Conservation (phyloP, 2,888 invertebrate genomes). For the Machimus atricapillus region DNA sequence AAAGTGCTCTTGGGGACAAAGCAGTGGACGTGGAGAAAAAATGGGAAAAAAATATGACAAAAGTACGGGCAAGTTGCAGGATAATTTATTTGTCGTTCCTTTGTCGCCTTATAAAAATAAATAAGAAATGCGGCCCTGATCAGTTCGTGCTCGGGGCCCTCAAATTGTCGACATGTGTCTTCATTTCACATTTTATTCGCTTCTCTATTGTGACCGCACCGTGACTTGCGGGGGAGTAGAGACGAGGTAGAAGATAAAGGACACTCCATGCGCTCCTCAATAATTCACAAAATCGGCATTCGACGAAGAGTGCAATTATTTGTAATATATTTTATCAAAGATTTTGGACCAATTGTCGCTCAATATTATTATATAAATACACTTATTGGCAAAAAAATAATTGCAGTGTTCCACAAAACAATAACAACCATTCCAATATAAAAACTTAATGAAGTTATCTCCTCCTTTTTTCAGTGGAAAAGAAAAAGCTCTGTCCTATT, state of each 20-base stretch:
- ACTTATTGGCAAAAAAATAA: too few relatives aligned
- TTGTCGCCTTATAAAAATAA: conserved; percentile 17
- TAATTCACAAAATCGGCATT: background rate
- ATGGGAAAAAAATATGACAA: background rate
- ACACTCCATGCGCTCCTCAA: background rate
- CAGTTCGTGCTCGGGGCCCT: background rate
- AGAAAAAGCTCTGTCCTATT: too few relatives aligned
- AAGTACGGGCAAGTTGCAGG: conserved; percentile 11
- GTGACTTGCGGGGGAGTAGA: background rate
- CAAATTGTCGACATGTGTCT: conserved; percentile 22
- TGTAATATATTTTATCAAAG: background rate
- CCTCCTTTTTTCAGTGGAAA: too few relatives aligned
- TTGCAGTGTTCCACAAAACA: too few relatives aligned
- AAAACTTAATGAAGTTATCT: too few relatives aligned
- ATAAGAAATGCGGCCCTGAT: conserved; percentile 15
- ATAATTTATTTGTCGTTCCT: conserved; percentile 22
- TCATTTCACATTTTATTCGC: conserved; percentile 4
- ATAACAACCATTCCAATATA: too few relatives aligned
- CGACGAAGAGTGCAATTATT: background rate
- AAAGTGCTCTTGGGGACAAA: conserved; percentile 3
- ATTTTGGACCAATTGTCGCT: background rate
- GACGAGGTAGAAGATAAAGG: background rate
- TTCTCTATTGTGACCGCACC: background rate
- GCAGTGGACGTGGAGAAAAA: background rate
- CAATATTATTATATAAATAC: background rate